Conservation (phyloP, 2,888 invertebrate species). For the Ectropis crepuscularia region DNA sequence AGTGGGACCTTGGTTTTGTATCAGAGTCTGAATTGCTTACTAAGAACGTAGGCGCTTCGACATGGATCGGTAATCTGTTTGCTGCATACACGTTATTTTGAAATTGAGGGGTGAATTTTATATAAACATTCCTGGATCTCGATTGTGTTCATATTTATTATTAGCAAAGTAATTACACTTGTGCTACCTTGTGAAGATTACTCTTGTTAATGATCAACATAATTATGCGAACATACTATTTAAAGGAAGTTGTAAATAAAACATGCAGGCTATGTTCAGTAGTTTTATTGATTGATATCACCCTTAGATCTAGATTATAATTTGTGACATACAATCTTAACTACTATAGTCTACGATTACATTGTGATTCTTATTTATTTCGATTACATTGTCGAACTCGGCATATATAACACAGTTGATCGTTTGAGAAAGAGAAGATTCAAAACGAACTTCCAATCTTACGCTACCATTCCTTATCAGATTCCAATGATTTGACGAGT, state of each 20-base stretch:
- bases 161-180: too few species aligned
- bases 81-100: slow-evolving; percentile 3
- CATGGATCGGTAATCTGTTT: neutral
- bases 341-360: slow-evolving; percentile 19
- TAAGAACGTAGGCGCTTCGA: neutral
- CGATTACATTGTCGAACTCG: slow-evolving; percentile 43
- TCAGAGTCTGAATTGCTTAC: slow-evolving; percentile 40
- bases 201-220: too few species aligned
- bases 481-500: slow-evolving; percentile 38
- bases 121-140: neutral
- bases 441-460: slow-evolving; percentile 42
- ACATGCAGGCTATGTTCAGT: too few species aligned
- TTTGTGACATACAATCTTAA: slow-evolving; percentile 4
- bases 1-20: slow-evolving; percentile 37
- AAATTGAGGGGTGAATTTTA: neutral
- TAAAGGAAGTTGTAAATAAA: too few species aligned
- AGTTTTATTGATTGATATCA: too few species aligned
- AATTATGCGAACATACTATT: too few species aligned
- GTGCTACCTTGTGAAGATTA: too few species aligned
- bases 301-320: too few species aligned
- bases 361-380: slow-evolving; percentile 27
- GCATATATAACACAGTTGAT: slow-evolving; percentile 44
- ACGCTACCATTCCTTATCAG: slow-evolving; percentile 41
- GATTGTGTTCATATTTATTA: neutral
- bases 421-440: slow-evolving; percentile 37